Evolutionary conservation across 1,140 invertebrate species (phyloP).

Genomic region (Ips typographus): DNA sequence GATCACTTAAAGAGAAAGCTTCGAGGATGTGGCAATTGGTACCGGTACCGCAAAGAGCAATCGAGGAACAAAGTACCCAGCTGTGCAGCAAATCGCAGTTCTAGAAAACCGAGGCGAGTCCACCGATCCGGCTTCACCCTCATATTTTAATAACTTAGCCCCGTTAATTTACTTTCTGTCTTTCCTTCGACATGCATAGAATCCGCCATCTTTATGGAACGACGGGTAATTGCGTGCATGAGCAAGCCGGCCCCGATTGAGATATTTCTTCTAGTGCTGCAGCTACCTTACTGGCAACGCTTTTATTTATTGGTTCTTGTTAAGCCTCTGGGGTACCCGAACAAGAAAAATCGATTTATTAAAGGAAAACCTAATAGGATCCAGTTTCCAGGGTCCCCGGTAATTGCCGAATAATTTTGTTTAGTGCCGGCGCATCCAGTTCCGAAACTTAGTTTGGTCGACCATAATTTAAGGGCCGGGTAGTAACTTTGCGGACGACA

Average conservation of each 20-base stretch:
- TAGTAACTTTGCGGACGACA: constrained; percentile 40
- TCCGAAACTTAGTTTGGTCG: constrained; percentile 38
- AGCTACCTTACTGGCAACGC: constrained; percentile 16
- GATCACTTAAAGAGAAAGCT: constrained; percentile 1
- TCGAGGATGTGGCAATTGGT: background rate
- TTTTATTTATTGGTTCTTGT: constrained; percentile 6
- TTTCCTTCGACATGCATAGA: constrained; percentile 26
- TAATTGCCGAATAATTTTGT: constrained; percentile 41
- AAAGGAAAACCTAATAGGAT: constrained; percentile 18
- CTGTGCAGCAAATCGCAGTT: constrained; percentile 24
- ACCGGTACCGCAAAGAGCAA: background rate
- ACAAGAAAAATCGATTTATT: background rate
- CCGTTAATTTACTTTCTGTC: constrained; percentile 23
- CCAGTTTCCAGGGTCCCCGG: constrained; percentile 3
- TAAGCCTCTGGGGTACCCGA: background rate
- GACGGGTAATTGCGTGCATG: constrained; percentile 24
- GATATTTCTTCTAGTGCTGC: constrained; percentile 19
- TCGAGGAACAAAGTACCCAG: constrained; percentile 13
- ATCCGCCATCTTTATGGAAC: constrained; percentile 22
- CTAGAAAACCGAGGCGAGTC: constrained; percentile 12
- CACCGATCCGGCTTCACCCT: constrained; percentile 12
- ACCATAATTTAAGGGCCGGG: constrained; percentile 30
- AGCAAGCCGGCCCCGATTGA: constrained; percentile 10
- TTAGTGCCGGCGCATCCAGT: constrained; percentile 30
- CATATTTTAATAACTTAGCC: constrained; percentile 27